Conservation (phyloP, 2,797 vertebrate genomes). For the Distichodus sexfasciatus region DNA sequence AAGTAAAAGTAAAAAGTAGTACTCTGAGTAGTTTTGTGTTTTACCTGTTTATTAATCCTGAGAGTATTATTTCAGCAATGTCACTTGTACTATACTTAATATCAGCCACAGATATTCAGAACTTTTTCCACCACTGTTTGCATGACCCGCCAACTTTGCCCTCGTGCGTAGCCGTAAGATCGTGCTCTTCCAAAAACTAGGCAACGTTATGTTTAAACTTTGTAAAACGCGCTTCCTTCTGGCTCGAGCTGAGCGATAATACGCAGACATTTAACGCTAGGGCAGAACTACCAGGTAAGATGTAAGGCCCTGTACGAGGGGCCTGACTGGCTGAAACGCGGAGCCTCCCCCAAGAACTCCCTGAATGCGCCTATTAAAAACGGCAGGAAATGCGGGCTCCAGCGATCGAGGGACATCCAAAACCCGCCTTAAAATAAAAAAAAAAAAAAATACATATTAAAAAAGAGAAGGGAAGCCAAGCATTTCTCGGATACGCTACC, state of each 20-base stretch:
- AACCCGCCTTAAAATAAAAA: not conserved
- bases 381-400: not conserved
- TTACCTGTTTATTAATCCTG: too few species aligned
- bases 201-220: slow-evolving; percentile 66
- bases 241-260: slow-evolving; percentile 60
- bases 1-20: too few species aligned
- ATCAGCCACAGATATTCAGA: too few species aligned
- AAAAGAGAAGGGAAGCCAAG: not conserved
- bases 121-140: too few species aligned
- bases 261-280: slow-evolving; percentile 57
- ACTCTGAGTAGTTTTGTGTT: too few species aligned
- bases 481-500: too few species aligned
- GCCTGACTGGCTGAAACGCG: slow-evolving; percentile 6
- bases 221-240: slow-evolving; percentile 70
- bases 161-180: not conserved
- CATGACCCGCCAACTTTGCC: not conserved
- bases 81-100: too few species aligned
- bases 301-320: slow-evolving; percentile 3
- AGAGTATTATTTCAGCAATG: too few species aligned
- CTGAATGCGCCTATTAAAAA: too few species aligned
- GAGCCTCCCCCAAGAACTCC: not conserved
- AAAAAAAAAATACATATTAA: not conserved
- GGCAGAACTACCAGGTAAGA: slow-evolving; percentile 43
- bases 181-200: slow-evolving; percentile 59
- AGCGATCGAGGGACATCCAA: not conserved